These are phyloP conservation scores for Polydrusus tereticollis DNA, from an alignment of 2,888 invertebrate genomes.

Conservation along the genomic window DNA sequence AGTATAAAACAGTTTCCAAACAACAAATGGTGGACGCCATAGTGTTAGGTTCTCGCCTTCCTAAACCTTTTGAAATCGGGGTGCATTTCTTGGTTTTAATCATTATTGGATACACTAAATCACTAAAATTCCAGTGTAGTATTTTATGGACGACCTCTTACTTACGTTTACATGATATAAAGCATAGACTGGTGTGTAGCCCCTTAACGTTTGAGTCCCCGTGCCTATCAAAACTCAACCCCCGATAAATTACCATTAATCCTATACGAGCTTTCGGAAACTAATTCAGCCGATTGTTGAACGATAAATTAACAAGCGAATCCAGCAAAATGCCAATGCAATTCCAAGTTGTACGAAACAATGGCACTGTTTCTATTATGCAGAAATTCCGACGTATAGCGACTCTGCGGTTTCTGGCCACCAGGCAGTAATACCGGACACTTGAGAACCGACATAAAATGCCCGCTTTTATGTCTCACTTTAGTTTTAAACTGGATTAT, in stretches of 20 bases:
- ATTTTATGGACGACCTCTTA: too few species aligned
- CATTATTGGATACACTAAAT: too few species aligned
- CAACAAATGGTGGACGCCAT: too few species aligned
- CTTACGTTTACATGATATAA: too few species aligned
- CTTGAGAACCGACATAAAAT: slow-evolving; percentile 8
- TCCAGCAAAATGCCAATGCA: slow-evolving; percentile 19
- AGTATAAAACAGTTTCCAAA: too few species aligned
- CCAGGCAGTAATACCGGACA: slow-evolving; percentile 4
- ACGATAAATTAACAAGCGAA: slow-evolving; percentile 19
- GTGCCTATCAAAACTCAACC: too few species aligned
- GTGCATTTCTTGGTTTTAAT: too few species aligned
- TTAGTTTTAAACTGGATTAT: slow-evolving; percentile 4
- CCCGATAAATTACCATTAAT: neutral
- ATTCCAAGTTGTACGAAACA: slow-evolving; percentile 17
- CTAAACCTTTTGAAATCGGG: too few species aligned
- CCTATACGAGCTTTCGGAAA: slow-evolving; percentile 4
- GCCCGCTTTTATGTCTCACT: neutral
- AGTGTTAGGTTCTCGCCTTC: too few species aligned
- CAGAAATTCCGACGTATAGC: slow-evolving; percentile 17
- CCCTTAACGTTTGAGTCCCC: too few species aligned
- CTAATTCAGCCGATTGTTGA: slow-evolving; percentile 16
- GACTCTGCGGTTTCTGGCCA: slow-evolving; percentile 16
- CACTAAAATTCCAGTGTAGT: too few species aligned
- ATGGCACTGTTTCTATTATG: slow-evolving; percentile 28
- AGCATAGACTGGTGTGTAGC: too few species aligned